phyloP scores from a whole-genome alignment of 2,888 invertebrate species.

The Epirrita christyi region DNA sequence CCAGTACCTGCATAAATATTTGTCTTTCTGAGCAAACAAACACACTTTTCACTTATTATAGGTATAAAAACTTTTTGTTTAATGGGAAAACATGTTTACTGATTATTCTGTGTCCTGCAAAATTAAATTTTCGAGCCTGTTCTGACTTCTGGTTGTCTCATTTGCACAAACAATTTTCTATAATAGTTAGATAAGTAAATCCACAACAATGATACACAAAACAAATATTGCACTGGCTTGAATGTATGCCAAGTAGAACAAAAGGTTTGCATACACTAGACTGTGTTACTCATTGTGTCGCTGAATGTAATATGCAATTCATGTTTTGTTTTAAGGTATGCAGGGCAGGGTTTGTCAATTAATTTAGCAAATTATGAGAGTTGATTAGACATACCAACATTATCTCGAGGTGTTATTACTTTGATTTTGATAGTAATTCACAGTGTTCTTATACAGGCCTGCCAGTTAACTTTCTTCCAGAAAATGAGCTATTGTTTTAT shows the following conservation, averaged over 20 bases:
- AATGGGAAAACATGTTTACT: too few relatives aligned
- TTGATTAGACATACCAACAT: not conserved
- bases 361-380: not conserved
- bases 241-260: slow-evolving; percentile 14
- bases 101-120: too few relatives aligned
- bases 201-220: slow-evolving; percentile 2
- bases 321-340: not conserved
- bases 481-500: not conserved
- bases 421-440: too few relatives aligned
- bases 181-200: not conserved
- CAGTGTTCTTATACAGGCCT: not conserved
- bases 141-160: too few relatives aligned
- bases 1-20: too few relatives aligned
- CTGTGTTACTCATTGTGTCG: not conserved
- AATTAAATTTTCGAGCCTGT: too few relatives aligned
- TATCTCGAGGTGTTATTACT: too few relatives aligned
- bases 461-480: not conserved
- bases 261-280: slow-evolving; percentile 7
- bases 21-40: too few relatives aligned
- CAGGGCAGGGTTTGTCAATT: not conserved
- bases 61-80: too few relatives aligned
- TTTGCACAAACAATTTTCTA: too few relatives aligned
- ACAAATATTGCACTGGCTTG: slow-evolving; percentile 15
- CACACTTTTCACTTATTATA: too few relatives aligned
- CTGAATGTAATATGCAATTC: slow-evolving; percentile 2